Base-by-base conservation (phyloP, 2,888 invertebrate species). In the Barypeithes pellucidus region DNA sequence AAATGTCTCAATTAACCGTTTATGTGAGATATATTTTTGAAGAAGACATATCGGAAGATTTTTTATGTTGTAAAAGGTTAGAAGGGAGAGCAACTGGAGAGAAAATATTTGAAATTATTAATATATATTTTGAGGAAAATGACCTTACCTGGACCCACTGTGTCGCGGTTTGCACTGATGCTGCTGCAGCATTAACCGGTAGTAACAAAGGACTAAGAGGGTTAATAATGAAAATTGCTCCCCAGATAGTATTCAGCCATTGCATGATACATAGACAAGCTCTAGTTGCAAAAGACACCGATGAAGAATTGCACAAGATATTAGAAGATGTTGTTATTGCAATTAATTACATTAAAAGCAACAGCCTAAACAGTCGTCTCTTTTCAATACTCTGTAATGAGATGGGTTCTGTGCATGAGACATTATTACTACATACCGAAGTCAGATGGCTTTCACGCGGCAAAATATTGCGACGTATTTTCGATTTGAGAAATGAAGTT, bases 401-500 rank as follows among this genome's bases (percentile, higher is more conserved):
- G 8, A 4, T 33, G 33, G 8, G 8, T 8, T 5, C 5, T 33
- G 33, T 5, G 4, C 33, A 33, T 5, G 33, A 33, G 8, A 33
- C 33, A 33, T 8, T 33, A 5, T 8, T 33, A 4, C 8, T 33
- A 33, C 33, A 33, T 8, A 33, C 33, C 33, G 33, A 33, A 33
- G 33, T 33, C 8, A 4, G 33, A 5, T 33, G 33, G 33, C 8
- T 33, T 4, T 33, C 33, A 4, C 4, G 8, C 4, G 33, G 33
- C 8, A 33, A 33, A 5, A 33, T 33, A 8, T 8, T 33, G 4
- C 5, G 29, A n/a, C 50, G 67, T 18, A 45, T 73, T 39, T 73
- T 61, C 41, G 67, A 74, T 65, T 52, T 75, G 54, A 72, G 60
- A 65, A 60, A 47, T 16, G 67, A 67, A 29, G 12, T 57, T 87